Evolutionary conservation across 2,797 vertebrate species (phyloP).

Genomic region (Xiphorhynchus erythropygius): DNA sequence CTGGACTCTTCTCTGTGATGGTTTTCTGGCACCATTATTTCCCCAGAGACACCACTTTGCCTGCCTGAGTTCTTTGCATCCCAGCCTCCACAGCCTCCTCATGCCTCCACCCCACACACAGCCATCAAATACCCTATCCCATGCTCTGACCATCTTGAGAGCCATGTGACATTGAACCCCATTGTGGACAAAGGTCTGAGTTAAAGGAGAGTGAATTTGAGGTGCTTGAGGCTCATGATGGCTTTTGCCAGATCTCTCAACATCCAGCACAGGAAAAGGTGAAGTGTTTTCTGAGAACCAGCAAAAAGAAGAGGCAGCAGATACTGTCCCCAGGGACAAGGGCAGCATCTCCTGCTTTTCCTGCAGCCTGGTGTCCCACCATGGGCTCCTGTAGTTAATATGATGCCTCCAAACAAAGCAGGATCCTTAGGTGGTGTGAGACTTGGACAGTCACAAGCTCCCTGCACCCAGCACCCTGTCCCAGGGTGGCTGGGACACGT

Average conservation of each 20-base stretch:
- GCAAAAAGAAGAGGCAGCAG: neutral
- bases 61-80: neutral
- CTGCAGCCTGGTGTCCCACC: neutral
- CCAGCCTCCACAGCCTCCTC: rapidly evolving
- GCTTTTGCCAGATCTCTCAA: neutral
- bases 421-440: neutral
- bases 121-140: rapidly evolving
- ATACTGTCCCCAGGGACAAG: neutral
- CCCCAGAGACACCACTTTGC: neutral
- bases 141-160: neutral
- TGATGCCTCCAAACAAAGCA: neutral
- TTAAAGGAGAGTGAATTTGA: neutral
- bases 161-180: neutral
- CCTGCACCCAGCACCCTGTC: neutral
- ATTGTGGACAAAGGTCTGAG: neutral
- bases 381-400: neutral
- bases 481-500: neutral
- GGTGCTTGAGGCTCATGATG: neutral
- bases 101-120: rapidly evolving
- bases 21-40: neutral
- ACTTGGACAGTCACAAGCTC: neutral
- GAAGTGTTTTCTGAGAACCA: neutral
- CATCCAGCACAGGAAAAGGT: neutral
- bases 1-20: neutral
- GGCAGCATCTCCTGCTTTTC: neutral